Percentiles rank a stretch among this genome's conserved stretches.
These are phyloP conservation scores for Enteromius viviparus DNA, from an alignment of 2,797 vertebrate genomes.

Conservation along the genomic window DNA sequence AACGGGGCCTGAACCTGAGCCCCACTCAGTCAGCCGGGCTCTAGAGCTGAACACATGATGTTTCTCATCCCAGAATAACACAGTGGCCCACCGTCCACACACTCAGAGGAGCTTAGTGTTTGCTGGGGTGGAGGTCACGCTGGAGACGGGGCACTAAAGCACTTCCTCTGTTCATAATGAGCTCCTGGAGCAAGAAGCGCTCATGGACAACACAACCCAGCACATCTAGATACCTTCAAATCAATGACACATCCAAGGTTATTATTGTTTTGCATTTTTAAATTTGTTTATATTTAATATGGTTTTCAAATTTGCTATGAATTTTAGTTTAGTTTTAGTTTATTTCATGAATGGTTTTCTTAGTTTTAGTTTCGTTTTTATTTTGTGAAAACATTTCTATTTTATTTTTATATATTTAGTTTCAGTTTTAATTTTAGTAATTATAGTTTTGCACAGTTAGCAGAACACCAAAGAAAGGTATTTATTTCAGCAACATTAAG, in stretches of 20 bases:
- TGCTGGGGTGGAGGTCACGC: neutral
- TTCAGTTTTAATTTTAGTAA: too few relatives aligned
- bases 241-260: neutral
- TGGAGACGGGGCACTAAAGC: neutral
- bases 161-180: neutral
- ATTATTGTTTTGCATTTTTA: too few relatives aligned
- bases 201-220: neutral
- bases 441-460: too few relatives aligned
- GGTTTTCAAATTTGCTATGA: neutral
- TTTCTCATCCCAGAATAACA: neutral
- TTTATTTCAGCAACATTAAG: too few relatives aligned
- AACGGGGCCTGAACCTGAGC: neutral
- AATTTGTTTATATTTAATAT: too few relatives aligned
- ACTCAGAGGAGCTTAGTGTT: too few relatives aligned
- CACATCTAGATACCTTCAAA: neutral
- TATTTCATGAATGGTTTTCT: neutral
- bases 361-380: neutral
- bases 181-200: neutral
- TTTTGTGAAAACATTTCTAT: neutral
- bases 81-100: neutral
- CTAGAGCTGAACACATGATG: neutral
- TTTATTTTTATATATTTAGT: too few relatives aligned
- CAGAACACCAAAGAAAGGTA: too few relatives aligned
- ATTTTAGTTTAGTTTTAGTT: neutral
- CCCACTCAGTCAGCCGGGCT: neutral